Conservation (phyloP, 2,113 vertebrate species). For the Burhinus bistriatus region DNA sequence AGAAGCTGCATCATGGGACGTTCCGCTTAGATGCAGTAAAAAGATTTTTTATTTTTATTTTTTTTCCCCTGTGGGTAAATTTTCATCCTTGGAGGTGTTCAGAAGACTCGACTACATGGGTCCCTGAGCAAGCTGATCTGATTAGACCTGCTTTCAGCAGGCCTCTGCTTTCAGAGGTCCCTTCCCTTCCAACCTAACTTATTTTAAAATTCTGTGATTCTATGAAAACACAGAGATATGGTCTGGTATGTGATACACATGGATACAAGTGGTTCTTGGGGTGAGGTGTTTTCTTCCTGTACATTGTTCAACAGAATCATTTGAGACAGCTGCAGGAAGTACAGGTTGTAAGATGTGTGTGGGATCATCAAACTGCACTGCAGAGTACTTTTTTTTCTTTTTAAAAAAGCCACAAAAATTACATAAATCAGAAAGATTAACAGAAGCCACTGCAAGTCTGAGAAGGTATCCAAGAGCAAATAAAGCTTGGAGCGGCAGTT, state of each 20-base stretch:
- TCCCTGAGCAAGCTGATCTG: not conserved
- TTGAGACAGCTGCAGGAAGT: not conserved
- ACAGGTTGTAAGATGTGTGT: not conserved
- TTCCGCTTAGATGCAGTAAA: not conserved
- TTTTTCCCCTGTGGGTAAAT: not conserved
- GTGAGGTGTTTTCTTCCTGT: not conserved
- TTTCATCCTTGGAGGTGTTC: not conserved
- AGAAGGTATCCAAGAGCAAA: not conserved
- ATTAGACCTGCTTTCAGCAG: not conserved
- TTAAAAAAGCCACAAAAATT: not conserved
- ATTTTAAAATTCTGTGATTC: not conserved
- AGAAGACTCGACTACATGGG: not conserved
- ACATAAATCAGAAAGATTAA: accelerated
- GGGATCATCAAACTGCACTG: not conserved
- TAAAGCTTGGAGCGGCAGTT: not conserved
- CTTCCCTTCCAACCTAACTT: not conserved
- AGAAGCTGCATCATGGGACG: not conserved
- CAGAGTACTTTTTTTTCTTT: not conserved
- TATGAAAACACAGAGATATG: not conserved
- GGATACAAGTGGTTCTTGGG: not conserved
- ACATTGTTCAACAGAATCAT: not conserved
- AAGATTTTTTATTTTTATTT: not conserved
- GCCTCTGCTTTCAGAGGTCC: too few relatives aligned
- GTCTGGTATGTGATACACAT: not conserved
- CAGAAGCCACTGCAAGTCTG: not conserved